These are phyloP conservation scores for Caenorhabditis inopinata DNA, from an alignment of 1,140 invertebrate species.

Conservation along the genomic window DNA sequence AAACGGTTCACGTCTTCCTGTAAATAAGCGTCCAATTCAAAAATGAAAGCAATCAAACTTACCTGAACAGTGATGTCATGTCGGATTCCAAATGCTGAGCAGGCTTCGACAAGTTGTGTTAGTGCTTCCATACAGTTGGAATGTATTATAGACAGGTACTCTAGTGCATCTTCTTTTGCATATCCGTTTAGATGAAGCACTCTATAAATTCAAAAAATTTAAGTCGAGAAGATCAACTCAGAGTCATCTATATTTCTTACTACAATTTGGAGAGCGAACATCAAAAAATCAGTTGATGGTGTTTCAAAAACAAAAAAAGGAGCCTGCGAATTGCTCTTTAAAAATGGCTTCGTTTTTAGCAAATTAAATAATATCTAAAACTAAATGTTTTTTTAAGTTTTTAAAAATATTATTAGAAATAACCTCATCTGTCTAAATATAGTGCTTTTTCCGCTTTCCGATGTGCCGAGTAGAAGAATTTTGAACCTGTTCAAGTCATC, in stretches of 20 bases:
- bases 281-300: neutral
- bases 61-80: constrained; percentile 39
- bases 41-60: constrained; percentile 53
- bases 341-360: too few relatives aligned
- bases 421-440: constrained; percentile 53
- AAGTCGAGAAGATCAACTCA: too few relatives aligned
- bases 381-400: too few relatives aligned
- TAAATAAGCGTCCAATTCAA: constrained; percentile 36
- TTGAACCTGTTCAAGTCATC: constrained; percentile 45
- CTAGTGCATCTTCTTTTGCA: constrained; percentile 82
- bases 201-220: too few relatives aligned
- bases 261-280: neutral
- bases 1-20: constrained; percentile 41
- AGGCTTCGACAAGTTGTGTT: constrained; percentile 75
- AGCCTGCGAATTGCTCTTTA: too few relatives aligned
- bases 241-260: too few relatives aligned
- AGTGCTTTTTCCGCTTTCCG: constrained; percentile 50
- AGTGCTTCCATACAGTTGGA: constrained; percentile 85
- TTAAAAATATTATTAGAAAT: too few relatives aligned
- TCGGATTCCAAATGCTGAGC: neutral
- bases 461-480: constrained; percentile 47
- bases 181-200: constrained; percentile 94
- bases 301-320: too few relatives aligned
- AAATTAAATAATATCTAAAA: too few relatives aligned
- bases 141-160: constrained; percentile 87